Evolutionary conservation across 2,888 invertebrate species (phyloP).

Genomic region (Gastracanthus pulcherrimus): DNA sequence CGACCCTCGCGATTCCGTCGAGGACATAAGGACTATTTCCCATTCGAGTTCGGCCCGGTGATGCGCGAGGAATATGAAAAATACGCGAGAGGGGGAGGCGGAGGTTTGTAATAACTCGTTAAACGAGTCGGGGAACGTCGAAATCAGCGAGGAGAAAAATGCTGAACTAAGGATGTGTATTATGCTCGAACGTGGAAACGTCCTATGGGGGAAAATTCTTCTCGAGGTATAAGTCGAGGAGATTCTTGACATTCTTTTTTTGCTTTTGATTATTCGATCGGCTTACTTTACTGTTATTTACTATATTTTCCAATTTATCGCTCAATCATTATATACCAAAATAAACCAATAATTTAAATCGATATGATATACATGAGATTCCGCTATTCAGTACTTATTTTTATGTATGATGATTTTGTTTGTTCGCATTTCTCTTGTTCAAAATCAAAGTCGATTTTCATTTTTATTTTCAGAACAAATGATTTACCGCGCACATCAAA

Average conservation of each 20-base stretch:
- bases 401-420: too few species aligned
- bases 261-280: background rate
- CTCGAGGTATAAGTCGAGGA: background rate
- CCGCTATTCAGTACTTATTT: too few species aligned
- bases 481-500: too few species aligned
- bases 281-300: background rate
- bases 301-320: too few species aligned
- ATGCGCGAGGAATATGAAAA: constrained; percentile 37
- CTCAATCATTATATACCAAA: too few species aligned
- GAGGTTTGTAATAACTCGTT: constrained; percentile 47
- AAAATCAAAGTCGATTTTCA: too few species aligned
- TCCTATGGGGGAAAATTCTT: too few species aligned
- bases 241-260: background rate
- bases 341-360: too few species aligned
- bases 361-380: too few species aligned
- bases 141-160: background rate
- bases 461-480: too few species aligned
- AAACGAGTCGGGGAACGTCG: constrained; percentile 33
- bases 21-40: constrained; percentile 29
- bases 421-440: too few species aligned
- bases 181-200: constrained; percentile 6
- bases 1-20: background rate
- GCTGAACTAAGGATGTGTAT: constrained; percentile 16
- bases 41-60: constrained; percentile 13
- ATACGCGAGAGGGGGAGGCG: background rate